These are phyloP conservation scores for Sympetrum striolatum DNA, from an alignment of 2,888 invertebrate genomes.

Conservation along the genomic window DNA sequence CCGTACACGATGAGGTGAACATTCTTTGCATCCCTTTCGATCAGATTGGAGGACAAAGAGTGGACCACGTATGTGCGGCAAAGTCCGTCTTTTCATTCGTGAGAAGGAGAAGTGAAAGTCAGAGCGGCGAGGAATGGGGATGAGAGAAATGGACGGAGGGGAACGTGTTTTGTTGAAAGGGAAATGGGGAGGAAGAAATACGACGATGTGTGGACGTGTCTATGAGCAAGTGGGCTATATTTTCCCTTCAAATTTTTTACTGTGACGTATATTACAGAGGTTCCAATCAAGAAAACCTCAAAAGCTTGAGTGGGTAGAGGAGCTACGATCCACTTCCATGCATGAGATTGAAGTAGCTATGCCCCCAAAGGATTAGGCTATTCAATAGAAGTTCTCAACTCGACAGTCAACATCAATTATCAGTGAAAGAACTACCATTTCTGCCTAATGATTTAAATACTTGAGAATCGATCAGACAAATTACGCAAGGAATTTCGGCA, in stretches of 20 bases:
- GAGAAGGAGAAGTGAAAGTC: neutral
- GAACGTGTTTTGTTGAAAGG: neutral
- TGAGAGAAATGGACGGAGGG: neutral
- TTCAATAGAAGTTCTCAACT: no score
- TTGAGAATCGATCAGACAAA: no score
- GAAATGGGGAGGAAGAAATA: neutral
- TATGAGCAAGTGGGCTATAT: neutral
- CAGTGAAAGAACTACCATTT: no score
- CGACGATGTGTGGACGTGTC: neutral
- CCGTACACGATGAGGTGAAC: neutral
- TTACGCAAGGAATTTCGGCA: no score
- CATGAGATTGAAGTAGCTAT: no score
- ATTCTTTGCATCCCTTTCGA: neutral
- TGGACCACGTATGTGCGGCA: neutral
- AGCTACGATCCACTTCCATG: no score
- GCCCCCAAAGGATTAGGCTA: no score
- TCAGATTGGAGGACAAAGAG: neutral
- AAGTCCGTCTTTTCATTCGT: neutral
- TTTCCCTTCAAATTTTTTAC: neutral
- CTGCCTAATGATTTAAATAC: no score
- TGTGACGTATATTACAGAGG: neutral
- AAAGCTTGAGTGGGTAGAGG: no score
- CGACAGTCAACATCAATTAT: no score
- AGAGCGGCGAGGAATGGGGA: neutral
- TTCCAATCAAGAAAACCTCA: neutral